Evolutionary conservation across 2,888 invertebrate genomes (phyloP), one percentile per base, ranked within the genome.

Genomic region (Teleogryllus oceanicus): DNA sequence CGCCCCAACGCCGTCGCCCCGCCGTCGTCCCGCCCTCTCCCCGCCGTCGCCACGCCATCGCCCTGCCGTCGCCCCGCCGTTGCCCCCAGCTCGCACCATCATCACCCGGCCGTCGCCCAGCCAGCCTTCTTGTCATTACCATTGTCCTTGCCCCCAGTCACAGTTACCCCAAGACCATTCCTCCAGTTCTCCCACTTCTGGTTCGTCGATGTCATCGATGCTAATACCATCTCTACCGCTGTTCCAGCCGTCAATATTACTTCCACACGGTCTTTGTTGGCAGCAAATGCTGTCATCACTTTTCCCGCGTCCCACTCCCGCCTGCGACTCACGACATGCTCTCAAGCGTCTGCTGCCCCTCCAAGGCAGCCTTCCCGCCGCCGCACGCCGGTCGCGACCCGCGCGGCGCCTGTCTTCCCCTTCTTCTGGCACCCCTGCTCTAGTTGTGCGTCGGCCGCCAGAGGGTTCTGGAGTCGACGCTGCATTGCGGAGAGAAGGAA

Each of bases 341-440:
- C 8, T 12, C 76, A 76, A 79, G 62, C 79, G 79, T 50, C 79
- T 50, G 0, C 50, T 62, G 18, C 75, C n/a, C 79, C 50, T 51
- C 20, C 49, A 75, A 13, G 50, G 2, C 62, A 78, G 5, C 49
- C 74, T 74, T n/a, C 20, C 74, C n/a, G 18, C 74, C 78, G 74
- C 20, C 74, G 74, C 5, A n/a, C 75, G 13, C n/a, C 49, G 21
- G 78, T 51, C 49, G 12, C 78, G 78, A 50, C 78, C 13, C 16
- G 78, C 50, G 78, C n/a, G 13, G 62, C 62, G 78, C 78, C 78
- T 37, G 49, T 12, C 62, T 62, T 62, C 62, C 62, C 62, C 62
- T 62, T 62, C 62, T 62, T 62, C 62, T 62, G 62, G 62, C 62
- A 62, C 62, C 62, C 62, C 62, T 62, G 62, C 62, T 62, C 62